These are phyloP conservation scores for Amphimallon solstitiale DNA, from an alignment of 2,888 invertebrate genomes.

Conservation along the genomic window DNA sequence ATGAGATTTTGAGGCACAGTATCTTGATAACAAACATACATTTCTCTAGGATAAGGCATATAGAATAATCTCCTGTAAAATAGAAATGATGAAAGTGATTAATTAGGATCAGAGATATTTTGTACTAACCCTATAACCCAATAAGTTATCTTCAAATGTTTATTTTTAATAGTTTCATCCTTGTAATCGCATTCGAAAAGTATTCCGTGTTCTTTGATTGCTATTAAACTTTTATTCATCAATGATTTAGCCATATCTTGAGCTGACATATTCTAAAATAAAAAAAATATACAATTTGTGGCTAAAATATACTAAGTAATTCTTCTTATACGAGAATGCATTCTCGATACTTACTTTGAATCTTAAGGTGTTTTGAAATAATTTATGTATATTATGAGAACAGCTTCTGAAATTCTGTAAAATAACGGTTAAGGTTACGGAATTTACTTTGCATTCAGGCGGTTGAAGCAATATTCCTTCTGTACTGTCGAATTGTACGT, in stretches of 20 bases:
- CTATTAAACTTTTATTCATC: constrained; percentile 78
- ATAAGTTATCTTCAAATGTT: constrained; percentile 68
- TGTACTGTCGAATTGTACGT: constrained; percentile 76
- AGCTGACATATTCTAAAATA: constrained; percentile 60
- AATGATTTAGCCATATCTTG: constrained; percentile 63
- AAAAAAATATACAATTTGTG: constrained; percentile 22
- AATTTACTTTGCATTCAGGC: constrained; percentile 54
- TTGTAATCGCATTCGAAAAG: constrained; percentile 73
- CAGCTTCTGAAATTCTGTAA: constrained; percentile 77
- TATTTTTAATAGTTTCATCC: constrained; percentile 60
- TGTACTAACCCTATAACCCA: constrained; percentile 83
- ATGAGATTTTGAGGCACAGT: constrained; percentile 87
- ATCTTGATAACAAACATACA: constrained; percentile 89
- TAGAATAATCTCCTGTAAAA: constrained; percentile 72
- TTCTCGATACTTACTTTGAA: constrained; percentile 61
- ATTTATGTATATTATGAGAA: constrained; percentile 76
- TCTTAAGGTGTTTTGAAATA: constrained; percentile 76
- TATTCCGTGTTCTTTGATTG: constrained; percentile 86
- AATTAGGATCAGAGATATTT: background rate
- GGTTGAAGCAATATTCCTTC: constrained; percentile 79
- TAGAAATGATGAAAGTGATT: background rate
- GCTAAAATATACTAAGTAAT: no score
- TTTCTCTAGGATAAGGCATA: constrained; percentile 79
- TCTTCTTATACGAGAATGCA: background rate
- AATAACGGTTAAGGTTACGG: constrained; percentile 63